Evolutionary conservation across 2,113 vertebrate genomes (phyloP), one percentile per base, ranked within the genome.

Genomic region (Mola mola): DNA sequence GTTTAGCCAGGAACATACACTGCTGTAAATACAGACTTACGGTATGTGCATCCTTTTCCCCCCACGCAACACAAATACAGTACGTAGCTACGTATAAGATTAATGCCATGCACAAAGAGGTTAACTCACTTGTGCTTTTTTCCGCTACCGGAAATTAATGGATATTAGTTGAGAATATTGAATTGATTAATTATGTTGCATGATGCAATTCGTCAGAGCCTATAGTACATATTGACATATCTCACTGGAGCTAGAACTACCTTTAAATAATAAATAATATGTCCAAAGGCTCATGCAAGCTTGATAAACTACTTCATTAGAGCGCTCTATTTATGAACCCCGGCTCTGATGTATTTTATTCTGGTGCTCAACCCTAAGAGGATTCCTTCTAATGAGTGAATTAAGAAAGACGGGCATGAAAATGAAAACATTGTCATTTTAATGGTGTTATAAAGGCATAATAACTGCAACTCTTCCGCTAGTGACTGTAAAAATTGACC

Each of bases 201-300:
- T 87, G 71, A 84, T 82, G 87, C 81, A 84, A 66, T 83, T 75
- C 81, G 73, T 86, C 84, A 89, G 66, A 68, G 71, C 52, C 62
- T 61, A 21, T 67, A 41, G 31, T 56, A 43, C 61, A 52, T 83
- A 89, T 86, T 82, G 79, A 81, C 75, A 79, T 64, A 72, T 77
- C 68, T 77, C 66, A 61, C 47, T 75, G 69, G 76, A 82, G 65
- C n/a, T 75, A 62, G 65, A 82, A 75, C 71, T 58, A 25, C 24
- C 13, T 26, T 79, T 82, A 68, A 83, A 85, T 79, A 86, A 82
- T 88, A 79, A 86, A 80, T 86, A 85, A 66, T 75, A 40, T 12
- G 46, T 82, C 78, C 59, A 33, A 51, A 68, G 64, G 43, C 53
- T 80, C 49, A 6, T 24, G 58, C 71, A 40, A 56, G 61, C 60